Conservation (phyloP, 2,888 invertebrate genomes). For the Tetragonisca angustula region DNA sequence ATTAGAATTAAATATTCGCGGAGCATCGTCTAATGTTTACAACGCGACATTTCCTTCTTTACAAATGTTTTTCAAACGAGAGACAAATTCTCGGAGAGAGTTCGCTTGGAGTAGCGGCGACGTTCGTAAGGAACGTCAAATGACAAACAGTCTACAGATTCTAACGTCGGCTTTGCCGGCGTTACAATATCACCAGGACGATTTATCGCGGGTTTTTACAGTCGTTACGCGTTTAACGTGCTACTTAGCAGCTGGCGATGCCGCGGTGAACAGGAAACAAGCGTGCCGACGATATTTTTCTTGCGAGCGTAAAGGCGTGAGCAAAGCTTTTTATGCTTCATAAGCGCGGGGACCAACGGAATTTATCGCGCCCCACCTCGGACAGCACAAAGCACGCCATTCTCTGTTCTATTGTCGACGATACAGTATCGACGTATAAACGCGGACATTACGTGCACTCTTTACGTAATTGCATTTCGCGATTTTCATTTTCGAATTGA, state of each 20-base stretch:
- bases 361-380: constrained; percentile 57
- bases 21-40: too few species aligned
- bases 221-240: constrained; percentile 40
- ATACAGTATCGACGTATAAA: constrained; percentile 32
- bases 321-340: constrained; percentile 64
- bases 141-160: constrained; percentile 2
- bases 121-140: constrained; percentile 5
- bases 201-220: constrained; percentile 47
- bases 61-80: neutral
- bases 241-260: constrained; percentile 55
- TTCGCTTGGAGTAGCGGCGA: neutral
- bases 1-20: too few species aligned
- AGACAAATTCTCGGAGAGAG: neutral
- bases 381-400: constrained; percentile 39
- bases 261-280: constrained; percentile 17
- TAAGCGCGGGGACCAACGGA: constrained; percentile 50
- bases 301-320: constrained; percentile 56
- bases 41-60: neutral
- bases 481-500: too few species aligned
- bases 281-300: constrained; percentile 61
- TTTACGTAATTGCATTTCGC: neutral
- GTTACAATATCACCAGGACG: constrained; percentile 36
- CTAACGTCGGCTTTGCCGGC: neutral
- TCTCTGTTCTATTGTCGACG: constrained; percentile 28
- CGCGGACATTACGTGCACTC: constrained; percentile 14